phyloP scores from a whole-genome alignment of 2,888 invertebrate species.

The Agrilus mali region DNA sequence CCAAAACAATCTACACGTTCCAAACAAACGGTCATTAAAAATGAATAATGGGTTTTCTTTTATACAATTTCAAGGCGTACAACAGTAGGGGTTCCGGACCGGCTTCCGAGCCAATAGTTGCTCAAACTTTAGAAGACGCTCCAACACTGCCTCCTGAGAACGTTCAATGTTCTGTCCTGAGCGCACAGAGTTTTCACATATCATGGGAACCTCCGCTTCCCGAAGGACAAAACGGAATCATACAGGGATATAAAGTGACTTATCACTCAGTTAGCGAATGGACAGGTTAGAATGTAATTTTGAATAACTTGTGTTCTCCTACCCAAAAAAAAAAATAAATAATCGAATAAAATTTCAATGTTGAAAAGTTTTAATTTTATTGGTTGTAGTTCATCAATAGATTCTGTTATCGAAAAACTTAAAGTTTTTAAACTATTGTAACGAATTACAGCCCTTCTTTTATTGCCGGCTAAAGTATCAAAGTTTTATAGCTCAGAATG shows the following conservation, averaged over 20 bases:
- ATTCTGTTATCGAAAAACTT: no score
- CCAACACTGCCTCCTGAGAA: slow-evolving; percentile 78
- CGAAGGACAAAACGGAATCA: slow-evolving; percentile 71
- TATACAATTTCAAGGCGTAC: slow-evolving; percentile 57
- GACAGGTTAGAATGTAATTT: slow-evolving; percentile 47
- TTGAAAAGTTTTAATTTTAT: no score
- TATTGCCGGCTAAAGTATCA: no score
- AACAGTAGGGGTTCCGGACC: slow-evolving; percentile 80
- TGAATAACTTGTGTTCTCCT: no score
- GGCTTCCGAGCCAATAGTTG: slow-evolving; percentile 64
- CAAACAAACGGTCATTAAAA: no score
- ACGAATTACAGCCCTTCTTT: no score
- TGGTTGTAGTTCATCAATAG: no score
- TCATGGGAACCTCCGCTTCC: slow-evolving; percentile 75
- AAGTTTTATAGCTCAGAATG: no score
- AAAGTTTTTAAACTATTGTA: no score
- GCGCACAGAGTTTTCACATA: slow-evolving; percentile 73
- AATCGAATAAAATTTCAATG: no score
- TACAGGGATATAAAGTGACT: slow-evolving; percentile 76
- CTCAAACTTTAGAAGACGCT: slow-evolving; percentile 74
- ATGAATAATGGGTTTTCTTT: not conserved
- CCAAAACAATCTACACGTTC: no score
- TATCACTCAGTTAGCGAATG: slow-evolving; percentile 68
- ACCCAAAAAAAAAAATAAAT: no score
- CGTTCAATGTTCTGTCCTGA: slow-evolving; percentile 67